phyloP scores from a whole-genome alignment of 2,113 vertebrate species.

The Pseudorasbora parva region DNA sequence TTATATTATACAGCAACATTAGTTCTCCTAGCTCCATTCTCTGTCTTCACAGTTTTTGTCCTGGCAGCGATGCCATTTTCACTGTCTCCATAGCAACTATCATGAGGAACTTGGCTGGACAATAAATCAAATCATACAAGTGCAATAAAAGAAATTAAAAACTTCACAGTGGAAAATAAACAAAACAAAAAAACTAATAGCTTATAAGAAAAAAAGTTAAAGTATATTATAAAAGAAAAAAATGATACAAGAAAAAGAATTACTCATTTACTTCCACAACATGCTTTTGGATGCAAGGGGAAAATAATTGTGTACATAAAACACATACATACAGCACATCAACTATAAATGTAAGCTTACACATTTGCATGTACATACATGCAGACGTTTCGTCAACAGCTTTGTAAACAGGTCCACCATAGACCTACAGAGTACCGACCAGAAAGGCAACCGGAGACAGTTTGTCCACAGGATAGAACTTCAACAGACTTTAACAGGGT shows the following conservation, averaged over 20 bases:
- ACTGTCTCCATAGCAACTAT: constrained; percentile 50
- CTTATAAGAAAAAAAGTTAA: constrained; percentile 49
- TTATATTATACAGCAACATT: constrained; percentile 59
- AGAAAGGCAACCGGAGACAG: constrained; percentile 61
- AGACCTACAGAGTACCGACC: constrained; percentile 62
- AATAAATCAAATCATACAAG: constrained; percentile 55
- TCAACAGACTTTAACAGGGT: constrained; percentile 23
- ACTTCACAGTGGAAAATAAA: constrained; percentile 57
- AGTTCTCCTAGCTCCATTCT: constrained; percentile 49
- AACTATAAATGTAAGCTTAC: constrained; percentile 75
- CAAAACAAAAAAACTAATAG: constrained; percentile 36
- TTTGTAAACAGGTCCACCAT: constrained; percentile 62
- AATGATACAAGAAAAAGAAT: constrained; percentile 52
- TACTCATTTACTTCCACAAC: constrained; percentile 64
- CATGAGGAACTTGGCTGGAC: constrained; percentile 45
- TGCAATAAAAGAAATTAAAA: constrained; percentile 55
- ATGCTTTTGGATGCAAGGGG: constrained; percentile 61
- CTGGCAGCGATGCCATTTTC: constrained; percentile 46
- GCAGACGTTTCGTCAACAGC: constrained; percentile 58
- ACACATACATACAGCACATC: constrained; percentile 74
- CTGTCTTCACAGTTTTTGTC: constrained; percentile 48
- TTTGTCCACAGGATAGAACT: constrained; percentile 48
- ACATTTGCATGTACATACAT: constrained; percentile 67
- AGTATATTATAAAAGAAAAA: constrained; percentile 45
- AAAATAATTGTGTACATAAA: constrained; percentile 73